These are phyloP conservation scores for Brachyptera putata DNA, from an alignment of 2,888 invertebrate species.

Conservation along the genomic window DNA sequence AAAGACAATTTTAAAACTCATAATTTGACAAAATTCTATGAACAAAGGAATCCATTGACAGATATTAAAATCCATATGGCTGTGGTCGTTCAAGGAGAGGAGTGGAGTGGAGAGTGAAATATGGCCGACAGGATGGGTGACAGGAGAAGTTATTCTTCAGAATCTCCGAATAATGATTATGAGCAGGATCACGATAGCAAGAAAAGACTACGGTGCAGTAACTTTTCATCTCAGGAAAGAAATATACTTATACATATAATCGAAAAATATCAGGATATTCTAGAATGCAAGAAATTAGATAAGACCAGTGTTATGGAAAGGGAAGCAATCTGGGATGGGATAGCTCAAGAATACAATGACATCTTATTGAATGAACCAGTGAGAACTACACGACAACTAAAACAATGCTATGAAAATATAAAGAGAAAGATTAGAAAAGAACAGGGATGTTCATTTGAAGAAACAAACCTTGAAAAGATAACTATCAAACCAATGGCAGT, in stretches of 20 bases:
- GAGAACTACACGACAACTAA: constrained; percentile 25
- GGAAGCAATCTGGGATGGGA: constrained; percentile 26
- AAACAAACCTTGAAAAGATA: constrained; percentile 4
- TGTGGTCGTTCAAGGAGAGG: too few species aligned
- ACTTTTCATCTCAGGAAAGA: constrained; percentile 29
- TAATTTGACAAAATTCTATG: too few species aligned
- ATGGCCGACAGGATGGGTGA: background rate
- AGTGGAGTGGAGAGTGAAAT: too few species aligned
- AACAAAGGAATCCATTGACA: too few species aligned
- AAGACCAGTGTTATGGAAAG: constrained; percentile 24
- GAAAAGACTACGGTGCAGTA: constrained; percentile 25
- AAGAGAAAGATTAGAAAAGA: constrained; percentile 25
- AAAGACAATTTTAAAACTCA: too few species aligned
- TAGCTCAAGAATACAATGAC: constrained; percentile 29
- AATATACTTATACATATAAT: constrained; percentile 29
- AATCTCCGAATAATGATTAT: background rate
- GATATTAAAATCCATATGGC: too few species aligned
- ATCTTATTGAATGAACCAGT: constrained; percentile 23
- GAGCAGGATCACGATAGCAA: background rate
- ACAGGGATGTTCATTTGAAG: background rate
- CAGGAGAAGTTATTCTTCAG: background rate
- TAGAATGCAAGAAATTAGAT: constrained; percentile 27
- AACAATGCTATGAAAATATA: constrained; percentile 29
- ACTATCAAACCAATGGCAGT: background rate
- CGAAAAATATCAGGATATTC: constrained; percentile 27